Base-by-base conservation (phyloP, 2,888 invertebrate genomes). In the Drosophila paramelanica region DNA sequence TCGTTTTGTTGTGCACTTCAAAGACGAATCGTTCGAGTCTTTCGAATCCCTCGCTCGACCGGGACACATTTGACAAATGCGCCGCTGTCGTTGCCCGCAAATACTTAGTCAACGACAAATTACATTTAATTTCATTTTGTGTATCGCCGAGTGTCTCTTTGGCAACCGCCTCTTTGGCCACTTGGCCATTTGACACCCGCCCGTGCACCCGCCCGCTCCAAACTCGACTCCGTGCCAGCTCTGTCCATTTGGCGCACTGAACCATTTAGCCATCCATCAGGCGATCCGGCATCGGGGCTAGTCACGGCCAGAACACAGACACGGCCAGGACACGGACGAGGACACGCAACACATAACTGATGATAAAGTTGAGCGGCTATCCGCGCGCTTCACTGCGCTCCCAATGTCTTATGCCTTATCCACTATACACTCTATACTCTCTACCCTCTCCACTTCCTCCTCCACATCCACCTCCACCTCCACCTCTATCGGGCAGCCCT, bases 71-170 rank as follows among this genome's bases (percentile, higher is more conserved):
- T 75, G 78, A 73, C 68, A 75, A 75, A 77, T 75, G 75, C 55
- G 77, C 10, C 49, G 62, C 57, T 69, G 67, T 52, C 47, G 51
- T 25, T 62, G 73, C 56, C 77, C 81, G 56, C 87, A 83, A 81
- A 74, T 84, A 64, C 64, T 64, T 50, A 76, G 81, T 68, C 69
- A 68, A 70, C 70, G 73, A 85, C 87, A 85, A 85, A 88, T 88
- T 88, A 78, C 84, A 80, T 88, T 88, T 88, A 83, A 85, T 88
- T 83, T 88, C 68, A 83, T 86, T 87, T 71, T 47, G 60, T 68
- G 62, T 79, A 56, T 67, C 67, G 64, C 36, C 49, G 53, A 39
- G 50, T 39, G 39, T 65, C 52, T 27, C 45, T 46, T 14, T 46
- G 39, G 64, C 61, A 62, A 61, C 51, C 51, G 46, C n/a, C 20